Percentiles rank a stretch among this genome's conserved stretches.
Evolutionary conservation across 1,140 invertebrate genomes (phyloP).

Genomic region (Drosophila melanica): DNA sequence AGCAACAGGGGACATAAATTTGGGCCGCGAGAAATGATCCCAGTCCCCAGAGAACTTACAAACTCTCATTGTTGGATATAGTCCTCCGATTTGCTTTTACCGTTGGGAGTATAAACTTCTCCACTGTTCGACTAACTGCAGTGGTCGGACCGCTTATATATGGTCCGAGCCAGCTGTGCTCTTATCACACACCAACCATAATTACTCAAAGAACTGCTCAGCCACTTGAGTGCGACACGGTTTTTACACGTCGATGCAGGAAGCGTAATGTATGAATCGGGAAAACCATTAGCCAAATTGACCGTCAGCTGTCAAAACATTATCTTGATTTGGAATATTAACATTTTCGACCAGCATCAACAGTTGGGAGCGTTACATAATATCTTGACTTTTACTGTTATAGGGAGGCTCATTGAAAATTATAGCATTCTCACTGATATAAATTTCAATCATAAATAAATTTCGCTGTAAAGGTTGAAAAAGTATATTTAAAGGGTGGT

Average conservation of each 20-base stretch:
- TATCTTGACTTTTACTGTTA: too few species aligned
- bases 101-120: constrained; percentile 31
- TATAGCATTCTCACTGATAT: too few species aligned
- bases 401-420: too few species aligned
- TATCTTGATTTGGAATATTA: not conserved
- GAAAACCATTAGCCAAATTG: constrained; percentile 41
- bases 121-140: constrained; percentile 28
- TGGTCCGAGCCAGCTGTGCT: not conserved
- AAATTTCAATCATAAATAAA: too few species aligned
- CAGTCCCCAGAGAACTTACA: constrained; percentile 27
- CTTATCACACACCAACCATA: constrained; percentile 12
- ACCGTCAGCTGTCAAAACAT: not conserved
- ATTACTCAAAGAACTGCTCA: constrained; percentile 18
- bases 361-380: not conserved
- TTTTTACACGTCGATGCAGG: constrained; percentile 6
- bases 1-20: not conserved
- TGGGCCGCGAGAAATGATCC: not conserved
- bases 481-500: too few species aligned
- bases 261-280: constrained; percentile 9
- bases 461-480: too few species aligned
- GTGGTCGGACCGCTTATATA: constrained; percentile 26
- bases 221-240: constrained; percentile 36
- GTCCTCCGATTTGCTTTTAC: constrained; percentile 27
- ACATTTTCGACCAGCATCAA: not conserved
- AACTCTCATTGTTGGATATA: constrained; percentile 42